Evolutionary conservation across 37 sponge, comb jelly and placozoan genomes (phyloP).

Genomic region (Halisarca cf. caerulea): DNA sequence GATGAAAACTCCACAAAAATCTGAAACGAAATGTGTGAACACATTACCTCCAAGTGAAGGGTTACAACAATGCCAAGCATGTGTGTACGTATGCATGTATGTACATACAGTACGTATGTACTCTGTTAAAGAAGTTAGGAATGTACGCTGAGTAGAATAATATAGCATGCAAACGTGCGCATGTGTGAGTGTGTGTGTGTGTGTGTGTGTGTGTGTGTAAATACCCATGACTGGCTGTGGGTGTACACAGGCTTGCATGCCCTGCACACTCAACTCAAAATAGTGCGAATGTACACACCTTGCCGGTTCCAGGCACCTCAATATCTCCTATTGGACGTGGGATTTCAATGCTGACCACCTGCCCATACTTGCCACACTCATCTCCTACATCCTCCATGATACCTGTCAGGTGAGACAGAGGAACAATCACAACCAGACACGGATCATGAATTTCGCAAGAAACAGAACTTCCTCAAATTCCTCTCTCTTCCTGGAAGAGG

Average conservation of each 20-base stretch:
- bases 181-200: conserved; percentile 6
- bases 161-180: background rate
- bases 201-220: conserved; percentile 5
- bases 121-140: too few species aligned
- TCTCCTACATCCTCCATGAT: conserved; percentile 98
- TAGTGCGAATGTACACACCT: conserved; percentile 53
- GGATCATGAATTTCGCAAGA: too few species aligned
- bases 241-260: too few species aligned
- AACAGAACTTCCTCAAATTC: too few species aligned
- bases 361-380: conserved; percentile 90
- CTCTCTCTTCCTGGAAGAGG: too few species aligned
- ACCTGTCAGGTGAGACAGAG: conserved; percentile 41
- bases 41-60: too few species aligned
- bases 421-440: too few species aligned
- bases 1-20: conserved; percentile 91
- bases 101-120: too few species aligned
- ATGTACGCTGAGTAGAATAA: background rate
- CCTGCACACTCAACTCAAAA: background rate
- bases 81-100: too few species aligned
- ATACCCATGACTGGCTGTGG: too few species aligned
- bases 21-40: conserved; percentile 47
- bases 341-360: conserved; percentile 80
- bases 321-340: conserved; percentile 88
- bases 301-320: conserved; percentile 91
- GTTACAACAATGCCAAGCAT: too few species aligned